phyloP scores from a whole-genome alignment of 1,140 invertebrate species.

The Ephestia elutella region DNA sequence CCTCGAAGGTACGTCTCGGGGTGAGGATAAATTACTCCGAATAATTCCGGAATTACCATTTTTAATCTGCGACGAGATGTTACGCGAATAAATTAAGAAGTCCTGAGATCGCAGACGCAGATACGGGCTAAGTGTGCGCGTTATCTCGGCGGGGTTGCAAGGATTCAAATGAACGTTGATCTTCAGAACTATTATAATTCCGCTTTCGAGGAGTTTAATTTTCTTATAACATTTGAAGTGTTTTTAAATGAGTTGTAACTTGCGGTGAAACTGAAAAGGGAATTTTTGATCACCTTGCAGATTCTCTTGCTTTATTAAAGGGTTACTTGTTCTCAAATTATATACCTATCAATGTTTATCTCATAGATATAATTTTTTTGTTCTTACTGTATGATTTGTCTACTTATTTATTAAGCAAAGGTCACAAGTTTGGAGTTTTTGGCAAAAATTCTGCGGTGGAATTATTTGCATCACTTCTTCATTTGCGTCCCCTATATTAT shows the following conservation, averaged over 20 bases:
- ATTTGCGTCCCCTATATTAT: too few species aligned
- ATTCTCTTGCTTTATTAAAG: too few species aligned
- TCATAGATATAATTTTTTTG: too few species aligned
- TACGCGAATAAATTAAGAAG: constrained; percentile 51
- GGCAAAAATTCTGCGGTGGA: too few species aligned
- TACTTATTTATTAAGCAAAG: too few species aligned
- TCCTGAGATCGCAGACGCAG: constrained; percentile 32
- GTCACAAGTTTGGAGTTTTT: too few species aligned
- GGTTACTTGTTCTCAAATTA: too few species aligned
- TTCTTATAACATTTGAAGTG: neutral
- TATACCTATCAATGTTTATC: too few species aligned
- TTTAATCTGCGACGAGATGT: constrained; percentile 64
- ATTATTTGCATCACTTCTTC: too few species aligned
- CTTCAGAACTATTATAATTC: neutral
- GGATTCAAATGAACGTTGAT: constrained; percentile 14
- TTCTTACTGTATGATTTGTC: too few species aligned
- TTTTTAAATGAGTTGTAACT: neutral
- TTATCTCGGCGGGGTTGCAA: constrained; percentile 3
- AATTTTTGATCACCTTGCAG: too few species aligned
- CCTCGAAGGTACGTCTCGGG: constrained; percentile 49
- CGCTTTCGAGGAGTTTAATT: neutral
- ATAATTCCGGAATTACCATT: constrained; percentile 70
- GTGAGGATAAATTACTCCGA: constrained; percentile 60
- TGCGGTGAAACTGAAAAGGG: neutral
- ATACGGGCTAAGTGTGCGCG: constrained; percentile 16